Percentiles rank a stretch among this genome's conserved stretches.
phyloP scores from a whole-genome alignment of 2,113 vertebrate genomes.

The Gracilinanus agilis region DNA sequence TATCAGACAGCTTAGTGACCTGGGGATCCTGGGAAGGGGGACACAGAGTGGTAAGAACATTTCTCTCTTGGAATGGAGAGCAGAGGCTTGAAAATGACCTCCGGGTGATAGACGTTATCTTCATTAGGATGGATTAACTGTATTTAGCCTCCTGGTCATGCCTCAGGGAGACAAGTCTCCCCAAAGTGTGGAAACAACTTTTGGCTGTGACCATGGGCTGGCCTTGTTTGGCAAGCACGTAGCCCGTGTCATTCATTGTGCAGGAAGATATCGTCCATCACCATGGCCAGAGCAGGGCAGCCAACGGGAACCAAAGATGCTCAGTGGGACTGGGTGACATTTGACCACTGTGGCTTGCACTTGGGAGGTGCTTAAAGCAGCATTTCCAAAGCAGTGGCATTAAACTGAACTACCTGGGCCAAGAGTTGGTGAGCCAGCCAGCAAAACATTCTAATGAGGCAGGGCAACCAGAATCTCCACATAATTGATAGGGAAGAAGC shows the following conservation, averaged over 20 bases:
- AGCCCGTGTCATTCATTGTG: conserved; percentile 73
- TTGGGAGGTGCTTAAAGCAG: conserved; percentile 87
- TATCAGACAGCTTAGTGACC: conserved; percentile 72
- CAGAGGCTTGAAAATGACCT: conserved; percentile 78
- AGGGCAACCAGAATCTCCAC: conserved; percentile 97
- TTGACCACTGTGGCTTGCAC: conserved; percentile 86
- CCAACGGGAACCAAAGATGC: conserved; percentile 81
- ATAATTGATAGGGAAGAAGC: conserved; percentile 99
- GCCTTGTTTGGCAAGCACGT: conserved; percentile 63
- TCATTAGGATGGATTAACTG: conserved; percentile 66
- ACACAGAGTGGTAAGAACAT: conserved; percentile 77
- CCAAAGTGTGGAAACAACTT: conserved; percentile 67
- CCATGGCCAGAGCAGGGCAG: conserved; percentile 76
- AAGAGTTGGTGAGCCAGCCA: conserved; percentile 76
- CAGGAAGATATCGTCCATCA: conserved; percentile 84
- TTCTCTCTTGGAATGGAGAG: conserved; percentile 77
- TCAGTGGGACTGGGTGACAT: conserved; percentile 77
- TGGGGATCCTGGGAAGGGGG: conserved; percentile 69
- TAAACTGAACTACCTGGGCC: conserved; percentile 80
- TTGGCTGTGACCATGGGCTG: conserved; percentile 64
- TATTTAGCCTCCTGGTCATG: conserved; percentile 50
- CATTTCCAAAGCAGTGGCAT: conserved; percentile 88
- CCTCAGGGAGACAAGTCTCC: conserved; percentile 69
- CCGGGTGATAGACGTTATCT: conserved; percentile 82
- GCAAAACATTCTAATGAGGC: conserved; percentile 91